Percentiles rank a stretch among this genome's conserved stretches.
Conservation (phyloP, 2,113 vertebrate genomes). For the Oreochromis niloticus region DNA sequence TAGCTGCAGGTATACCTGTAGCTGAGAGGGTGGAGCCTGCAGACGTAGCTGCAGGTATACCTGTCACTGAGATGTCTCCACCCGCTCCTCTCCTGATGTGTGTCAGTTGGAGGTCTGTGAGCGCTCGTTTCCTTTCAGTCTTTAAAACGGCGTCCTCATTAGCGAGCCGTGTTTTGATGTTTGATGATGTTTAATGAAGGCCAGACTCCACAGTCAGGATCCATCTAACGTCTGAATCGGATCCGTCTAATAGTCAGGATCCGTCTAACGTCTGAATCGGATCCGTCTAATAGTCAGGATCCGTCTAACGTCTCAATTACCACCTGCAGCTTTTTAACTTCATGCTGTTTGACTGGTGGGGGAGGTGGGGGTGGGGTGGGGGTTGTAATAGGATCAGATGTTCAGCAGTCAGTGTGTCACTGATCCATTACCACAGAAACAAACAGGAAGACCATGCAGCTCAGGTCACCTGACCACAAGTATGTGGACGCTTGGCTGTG, state of each 20-base stretch:
- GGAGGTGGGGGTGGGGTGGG: slow-evolving; percentile 79
- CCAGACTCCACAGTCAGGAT: slow-evolving; percentile 75
- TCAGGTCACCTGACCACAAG: not conserved
- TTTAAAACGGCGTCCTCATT: slow-evolving; percentile 87
- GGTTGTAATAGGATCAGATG: slow-evolving; percentile 69
- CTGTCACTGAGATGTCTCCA: not conserved
- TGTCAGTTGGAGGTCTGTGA: not conserved
- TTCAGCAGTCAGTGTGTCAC: not conserved
- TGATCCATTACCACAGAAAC: not conserved
- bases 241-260: slow-evolving; percentile 44
- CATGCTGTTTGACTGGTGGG: slow-evolving; percentile 87
- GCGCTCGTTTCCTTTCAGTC: slow-evolving; percentile 71
- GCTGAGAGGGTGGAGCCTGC: not conserved
- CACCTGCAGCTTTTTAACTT: slow-evolving; percentile 95
- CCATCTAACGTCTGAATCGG: slow-evolving; percentile 85
- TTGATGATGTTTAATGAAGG: not conserved
- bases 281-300: slow-evolving; percentile 44
- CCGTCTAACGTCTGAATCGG: slow-evolving; percentile 77
- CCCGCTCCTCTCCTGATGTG: not conserved
- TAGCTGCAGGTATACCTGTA: not conserved
- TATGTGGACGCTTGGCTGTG: not conserved
- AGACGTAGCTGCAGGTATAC: not conserved
- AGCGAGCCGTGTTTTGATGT: slow-evolving; percentile 63
- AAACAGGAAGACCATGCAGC: not conserved
- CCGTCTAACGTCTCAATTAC: slow-evolving; percentile 97